Evolutionary conservation across 2,113 vertebrate genomes (phyloP).

Genomic region (Crotalus viridis): DNA sequence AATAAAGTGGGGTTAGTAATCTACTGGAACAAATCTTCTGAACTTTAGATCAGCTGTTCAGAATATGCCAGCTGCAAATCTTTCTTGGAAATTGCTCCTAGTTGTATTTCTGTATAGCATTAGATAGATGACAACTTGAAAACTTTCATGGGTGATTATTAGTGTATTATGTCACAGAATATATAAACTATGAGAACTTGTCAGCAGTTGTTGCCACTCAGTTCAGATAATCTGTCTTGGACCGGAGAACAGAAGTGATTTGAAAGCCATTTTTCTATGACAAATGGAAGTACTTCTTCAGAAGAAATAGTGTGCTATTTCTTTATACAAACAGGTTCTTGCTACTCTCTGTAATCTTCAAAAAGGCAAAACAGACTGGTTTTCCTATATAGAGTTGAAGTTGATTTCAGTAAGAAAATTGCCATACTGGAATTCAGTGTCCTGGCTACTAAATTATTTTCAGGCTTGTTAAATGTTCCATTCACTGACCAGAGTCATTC

Average conservation of each 20-base stretch:
- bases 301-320: background rate
- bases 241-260: constrained; percentile 23
- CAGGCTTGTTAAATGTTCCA: constrained; percentile 44
- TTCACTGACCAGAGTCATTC: constrained; percentile 65
- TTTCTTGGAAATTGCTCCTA: background rate
- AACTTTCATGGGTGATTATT: background rate
- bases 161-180: background rate
- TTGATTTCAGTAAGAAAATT: constrained; percentile 63
- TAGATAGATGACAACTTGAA: background rate
- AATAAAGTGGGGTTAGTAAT: background rate
- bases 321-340: background rate
- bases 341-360: constrained; percentile 2
- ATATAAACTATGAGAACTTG: background rate
- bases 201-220: constrained; percentile 11
- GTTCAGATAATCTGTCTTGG: constrained; percentile 13
- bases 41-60: background rate
- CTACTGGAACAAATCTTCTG: background rate
- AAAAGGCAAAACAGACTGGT: constrained; percentile 4
- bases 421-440: constrained; percentile 54
- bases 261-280: constrained; percentile 39
- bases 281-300: constrained; percentile 22
- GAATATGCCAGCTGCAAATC: background rate
- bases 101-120: background rate
- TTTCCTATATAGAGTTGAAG: constrained; percentile 31
- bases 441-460: background rate